A percentile compares a stretch with the other conserved stretches of the same genome.
Evolutionary conservation across 2,888 invertebrate genomes (phyloP).

Genomic region (Athalia circularis): DNA sequence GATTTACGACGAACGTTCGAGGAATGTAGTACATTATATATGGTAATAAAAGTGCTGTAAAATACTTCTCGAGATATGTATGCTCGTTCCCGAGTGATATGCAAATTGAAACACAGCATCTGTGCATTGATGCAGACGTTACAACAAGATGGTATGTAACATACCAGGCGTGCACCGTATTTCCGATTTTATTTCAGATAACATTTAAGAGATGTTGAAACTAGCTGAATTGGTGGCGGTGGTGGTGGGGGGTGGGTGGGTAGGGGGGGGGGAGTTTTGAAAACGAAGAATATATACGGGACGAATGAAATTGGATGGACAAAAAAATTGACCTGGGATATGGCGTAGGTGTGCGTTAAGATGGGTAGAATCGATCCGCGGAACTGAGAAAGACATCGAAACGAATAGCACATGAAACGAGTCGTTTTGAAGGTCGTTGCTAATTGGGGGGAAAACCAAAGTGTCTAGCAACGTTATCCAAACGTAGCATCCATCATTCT

Average conservation of each 20-base stretch:
- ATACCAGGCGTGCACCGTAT: too few relatives aligned
- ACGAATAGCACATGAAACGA: slow-evolving; percentile 4
- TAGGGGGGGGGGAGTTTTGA: background rate
- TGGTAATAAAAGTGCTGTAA: too few relatives aligned
- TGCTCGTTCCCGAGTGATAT: slow-evolving; percentile 15
- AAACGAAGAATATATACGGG: background rate
- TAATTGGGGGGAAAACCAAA: slow-evolving; percentile 38
- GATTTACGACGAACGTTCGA: too few relatives aligned
- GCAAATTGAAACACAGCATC: slow-evolving; percentile 34
- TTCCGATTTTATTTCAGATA: too few relatives aligned
- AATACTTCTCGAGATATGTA: too few relatives aligned
- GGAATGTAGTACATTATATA: too few relatives aligned
- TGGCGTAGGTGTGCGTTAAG: too few relatives aligned
- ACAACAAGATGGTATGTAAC: too few relatives aligned
- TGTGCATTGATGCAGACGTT: too few relatives aligned
- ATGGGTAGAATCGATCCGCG: background rate
- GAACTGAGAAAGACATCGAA: background rate
- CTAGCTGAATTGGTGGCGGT: too few relatives aligned
- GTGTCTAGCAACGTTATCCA: slow-evolving; percentile 44
- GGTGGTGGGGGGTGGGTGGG: too few relatives aligned
- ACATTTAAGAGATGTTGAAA: too few relatives aligned
- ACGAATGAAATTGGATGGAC: background rate
- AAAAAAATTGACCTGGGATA: background rate
- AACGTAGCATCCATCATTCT: slow-evolving; percentile 42
- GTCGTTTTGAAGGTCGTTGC: slow-evolving; percentile 15